Conservation (phyloP, 1,140 invertebrate genomes). For the Cecropterus lyciades region DNA sequence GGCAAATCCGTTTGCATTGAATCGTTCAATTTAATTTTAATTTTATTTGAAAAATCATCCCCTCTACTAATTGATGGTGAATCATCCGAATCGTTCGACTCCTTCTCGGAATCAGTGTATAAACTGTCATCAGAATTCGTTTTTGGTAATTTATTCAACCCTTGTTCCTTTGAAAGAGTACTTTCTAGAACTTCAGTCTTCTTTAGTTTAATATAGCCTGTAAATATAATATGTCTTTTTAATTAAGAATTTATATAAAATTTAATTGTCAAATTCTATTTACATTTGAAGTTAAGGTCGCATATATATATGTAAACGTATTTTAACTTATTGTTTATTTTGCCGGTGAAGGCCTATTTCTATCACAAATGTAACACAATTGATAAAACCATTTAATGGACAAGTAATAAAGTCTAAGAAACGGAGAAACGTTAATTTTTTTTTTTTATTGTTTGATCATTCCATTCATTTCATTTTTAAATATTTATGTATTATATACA, state of each 20-base stretch:
- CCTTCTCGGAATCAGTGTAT: conserved; percentile 76
- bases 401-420: too few relatives aligned
- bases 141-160: conserved; percentile 41
- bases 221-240: conserved; percentile 35
- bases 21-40: conserved; percentile 51
- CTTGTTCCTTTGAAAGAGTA: conserved; percentile 57
- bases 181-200: conserved; percentile 81
- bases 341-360: too few relatives aligned
- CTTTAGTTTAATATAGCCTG: conserved; percentile 85
- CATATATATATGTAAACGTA: too few relatives aligned
- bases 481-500: too few relatives aligned
- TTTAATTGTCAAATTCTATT: not conserved
- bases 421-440: too few relatives aligned
- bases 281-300: too few relatives aligned
- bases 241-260: too few relatives aligned
- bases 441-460: too few relatives aligned
- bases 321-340: too few relatives aligned
- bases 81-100: conserved; percentile 72
- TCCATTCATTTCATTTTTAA: too few relatives aligned
- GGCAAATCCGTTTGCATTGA: conserved; percentile 15
- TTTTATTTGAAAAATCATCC: conserved; percentile 53
- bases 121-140: conserved; percentile 64
- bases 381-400: too few relatives aligned
- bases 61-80: conserved; percentile 49
- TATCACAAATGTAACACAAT: too few relatives aligned